These are phyloP conservation scores for Chrysolina haemoptera DNA, from an alignment of 2,888 invertebrate genomes.

Conservation along the genomic window DNA sequence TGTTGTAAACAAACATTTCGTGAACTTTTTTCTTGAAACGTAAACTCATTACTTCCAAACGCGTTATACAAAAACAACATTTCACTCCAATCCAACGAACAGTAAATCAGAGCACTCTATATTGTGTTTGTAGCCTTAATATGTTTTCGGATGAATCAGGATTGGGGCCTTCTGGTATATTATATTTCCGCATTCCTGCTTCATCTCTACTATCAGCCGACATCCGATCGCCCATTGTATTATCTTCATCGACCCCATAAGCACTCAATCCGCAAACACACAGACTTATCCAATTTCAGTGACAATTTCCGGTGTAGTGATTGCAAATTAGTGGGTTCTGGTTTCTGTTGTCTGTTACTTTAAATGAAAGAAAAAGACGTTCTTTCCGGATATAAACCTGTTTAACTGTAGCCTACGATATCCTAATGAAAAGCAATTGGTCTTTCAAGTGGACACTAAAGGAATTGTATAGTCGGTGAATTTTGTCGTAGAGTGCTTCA, in stretches of 20 bases:
- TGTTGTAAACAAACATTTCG: no score
- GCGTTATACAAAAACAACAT: no score
- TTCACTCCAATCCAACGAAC: no score
- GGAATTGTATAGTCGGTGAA: not conserved
- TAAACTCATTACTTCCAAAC: no score
- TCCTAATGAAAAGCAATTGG: not conserved
- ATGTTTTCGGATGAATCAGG: no score
- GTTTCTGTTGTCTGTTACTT: not conserved
- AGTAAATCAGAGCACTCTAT: no score
- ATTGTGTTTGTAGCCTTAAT: no score
- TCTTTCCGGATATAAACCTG: not conserved
- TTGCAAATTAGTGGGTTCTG: slow-evolving; percentile 12
- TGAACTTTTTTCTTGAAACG: no score
- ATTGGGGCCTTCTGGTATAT: not conserved
- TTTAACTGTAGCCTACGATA: not conserved
- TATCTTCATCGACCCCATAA: not conserved
- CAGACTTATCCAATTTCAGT: not conserved
- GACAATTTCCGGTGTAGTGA: slow-evolving; percentile 14
- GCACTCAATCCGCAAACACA: not conserved
- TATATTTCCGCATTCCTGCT: not conserved
- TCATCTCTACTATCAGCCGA: not conserved
- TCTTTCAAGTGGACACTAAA: not conserved
- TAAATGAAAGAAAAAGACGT: not conserved
- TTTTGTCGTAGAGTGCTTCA: not conserved
- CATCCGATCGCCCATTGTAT: not conserved